Evolutionary conservation across 2,888 invertebrate genomes (phyloP), one percentile per base, ranked within the genome.

Genomic region (Mythimna vitellina): DNA sequence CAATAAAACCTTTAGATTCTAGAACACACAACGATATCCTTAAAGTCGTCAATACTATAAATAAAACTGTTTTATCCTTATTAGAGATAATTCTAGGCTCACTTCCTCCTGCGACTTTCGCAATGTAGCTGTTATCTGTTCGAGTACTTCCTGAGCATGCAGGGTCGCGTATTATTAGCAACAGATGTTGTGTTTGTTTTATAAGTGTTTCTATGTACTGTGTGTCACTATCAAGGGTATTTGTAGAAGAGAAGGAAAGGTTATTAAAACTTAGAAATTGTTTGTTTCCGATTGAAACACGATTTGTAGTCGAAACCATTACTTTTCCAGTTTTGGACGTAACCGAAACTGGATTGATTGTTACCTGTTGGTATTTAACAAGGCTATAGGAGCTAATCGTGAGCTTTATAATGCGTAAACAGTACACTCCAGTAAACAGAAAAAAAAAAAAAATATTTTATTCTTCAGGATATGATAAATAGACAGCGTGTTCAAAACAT

Each of bases 131-230:
- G 70, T 75, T 80, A 80, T 80, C 83, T 80, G 46, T 10, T 12
- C 42, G 57, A 57, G 60, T 60, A 83, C 80, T 81, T 83, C 80
- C 83, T 83, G 83, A 63, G 80, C 14, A 25, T 42, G 57, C 80
- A 81, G 80, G 83, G 80, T 80, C 80, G 80, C 42, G 49, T 80
- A 80, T 80, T 69, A 82, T 73, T 80, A 80, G 83, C 56, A 32
- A 51, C 78, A 79, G 73, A 78, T 72, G 78, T 49, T 73, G 54
- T 82, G 79, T 79, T 79, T 79, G 82, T 79, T 82, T 82, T 82
- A 82, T 82, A 72, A 82, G 72, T 78, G 66, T 72, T 53, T 54
- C 20, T 51, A 57, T 32, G 80, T 76, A 72, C 53, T 73, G 12
- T 25, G 75, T 32, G 57, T 51, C 12, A 60, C 60, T 81, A 25